These are phyloP conservation scores for Drosophila arizonae DNA, from an alignment of 1,140 invertebrate genomes.

Conservation along the genomic window DNA sequence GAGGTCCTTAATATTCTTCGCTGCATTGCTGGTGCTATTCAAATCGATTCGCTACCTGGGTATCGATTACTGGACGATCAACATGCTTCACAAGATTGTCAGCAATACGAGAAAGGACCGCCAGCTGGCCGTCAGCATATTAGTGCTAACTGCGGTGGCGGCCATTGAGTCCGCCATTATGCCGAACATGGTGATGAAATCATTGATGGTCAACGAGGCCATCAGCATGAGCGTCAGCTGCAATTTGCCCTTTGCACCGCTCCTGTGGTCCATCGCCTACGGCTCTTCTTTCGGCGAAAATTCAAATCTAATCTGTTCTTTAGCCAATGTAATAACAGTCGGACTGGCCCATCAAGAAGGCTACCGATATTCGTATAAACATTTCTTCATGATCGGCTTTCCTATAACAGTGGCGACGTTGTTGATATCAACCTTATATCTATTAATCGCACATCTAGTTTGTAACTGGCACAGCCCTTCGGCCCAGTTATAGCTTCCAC, in stretches of 20 bases:
- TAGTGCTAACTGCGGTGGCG: conserved; percentile 88
- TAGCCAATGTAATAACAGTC: conserved; percentile 90
- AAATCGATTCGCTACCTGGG: conserved; percentile 84
- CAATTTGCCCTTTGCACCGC: conserved; percentile 86
- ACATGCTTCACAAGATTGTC: conserved; percentile 82
- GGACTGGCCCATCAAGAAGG: conserved; percentile 91
- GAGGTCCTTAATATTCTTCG: conserved; percentile 91
- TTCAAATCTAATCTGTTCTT: conserved; percentile 90
- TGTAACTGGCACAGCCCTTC: conserved; percentile 84
- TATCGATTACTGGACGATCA: too few species aligned
- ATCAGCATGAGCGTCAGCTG: conserved; percentile 84
- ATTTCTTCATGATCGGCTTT: conserved; percentile 86
- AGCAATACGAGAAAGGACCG: conserved; percentile 84
- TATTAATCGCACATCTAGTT: conserved; percentile 86
- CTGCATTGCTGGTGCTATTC: conserved; percentile 89
- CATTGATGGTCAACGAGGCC: conserved; percentile 90
- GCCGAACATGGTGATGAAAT: conserved; percentile 91
- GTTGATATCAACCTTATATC: conserved; percentile 85
- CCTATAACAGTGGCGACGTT: conserved; percentile 88
- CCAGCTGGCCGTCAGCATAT: conserved; percentile 86
- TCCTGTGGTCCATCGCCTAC: conserved; percentile 89
- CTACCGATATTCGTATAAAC: conserved; percentile 87
- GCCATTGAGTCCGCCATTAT: conserved; percentile 89
- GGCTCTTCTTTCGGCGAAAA: conserved; percentile 91
- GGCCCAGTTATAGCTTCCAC: too few species aligned